Base-by-base conservation (phyloP, 2,888 invertebrate species). In the Homarus gammarus region DNA sequence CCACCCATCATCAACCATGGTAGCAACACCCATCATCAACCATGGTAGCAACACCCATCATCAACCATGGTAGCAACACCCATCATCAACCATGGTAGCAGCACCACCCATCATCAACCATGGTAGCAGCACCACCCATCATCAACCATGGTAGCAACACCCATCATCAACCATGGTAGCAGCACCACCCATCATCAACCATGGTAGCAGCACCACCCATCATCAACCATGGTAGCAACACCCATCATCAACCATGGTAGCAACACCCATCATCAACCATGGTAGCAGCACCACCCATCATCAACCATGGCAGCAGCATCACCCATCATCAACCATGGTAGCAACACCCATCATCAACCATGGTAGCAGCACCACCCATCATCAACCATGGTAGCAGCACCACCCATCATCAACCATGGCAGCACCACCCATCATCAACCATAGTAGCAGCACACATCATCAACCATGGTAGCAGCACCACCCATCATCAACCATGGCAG, bases 21-120 rank as follows among this genome's bases (percentile, higher is more conserved):
- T 64, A 61, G 64, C 61, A 79, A 22, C 79, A 56, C 36, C 56
- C 64, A 56, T n/a, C 44, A 78, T 22, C 33, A 51, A 22, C 75
- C 12, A 2, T 75, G 38, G 38, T 33, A 81, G 27, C 70, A 70
- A 78, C 78, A 64, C 18, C 38, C n/a, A n/a, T 5, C 27, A 64
- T 5, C 36, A 15, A 12, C n/a, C 56, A 6, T 38, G 73, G 73
- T 12, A 33, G 38, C 38, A 49, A 78, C 27, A 38, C 81, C 79
- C 51, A 64, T 27, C 68, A n/a, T 10, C 27, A 10, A 22, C 61
- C 61, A 33, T 40, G 61, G 68, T 44, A 82, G 49, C 78, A 51
- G 22, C 77, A 44, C 44, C 49, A 78, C 44, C 5, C 44, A 44
- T 44, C 44, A 75, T 40, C 33, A 22, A n/a, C 40, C 75, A 3